A percentile compares a stretch with the other conserved stretches of the same genome.
Conservation (phyloP, 1,140 invertebrate species). For the Neelides sp. region DNA sequence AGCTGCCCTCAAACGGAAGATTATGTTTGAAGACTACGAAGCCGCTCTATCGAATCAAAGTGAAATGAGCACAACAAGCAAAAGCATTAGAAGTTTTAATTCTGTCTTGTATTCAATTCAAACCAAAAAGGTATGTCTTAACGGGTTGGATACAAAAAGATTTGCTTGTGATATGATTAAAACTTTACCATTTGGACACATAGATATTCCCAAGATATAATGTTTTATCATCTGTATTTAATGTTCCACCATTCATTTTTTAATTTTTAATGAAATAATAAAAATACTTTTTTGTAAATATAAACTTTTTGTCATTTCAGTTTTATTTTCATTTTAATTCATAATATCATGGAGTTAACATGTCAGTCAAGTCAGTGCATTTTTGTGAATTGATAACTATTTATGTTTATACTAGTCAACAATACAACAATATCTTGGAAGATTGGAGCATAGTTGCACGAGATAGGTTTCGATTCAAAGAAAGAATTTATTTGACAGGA, state of each 20-base stretch:
- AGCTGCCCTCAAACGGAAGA: not conserved
- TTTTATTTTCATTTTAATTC: too few relatives aligned
- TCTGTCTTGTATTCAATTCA: not conserved
- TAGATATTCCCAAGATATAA: not conserved
- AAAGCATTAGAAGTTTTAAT: not conserved
- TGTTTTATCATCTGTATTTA: not conserved
- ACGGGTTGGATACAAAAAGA: not conserved
- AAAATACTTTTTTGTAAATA: too few relatives aligned
- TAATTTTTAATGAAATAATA: not conserved
- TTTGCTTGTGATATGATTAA: not conserved
- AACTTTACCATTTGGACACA: conserved; percentile 4
- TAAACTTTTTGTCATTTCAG: too few relatives aligned
- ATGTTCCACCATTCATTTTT: not conserved
- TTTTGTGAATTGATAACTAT: too few relatives aligned
- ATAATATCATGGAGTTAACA: too few relatives aligned
- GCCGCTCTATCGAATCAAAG: not conserved
- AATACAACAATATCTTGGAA: not conserved
- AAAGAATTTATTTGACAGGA: not conserved
- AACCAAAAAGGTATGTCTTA: not conserved
- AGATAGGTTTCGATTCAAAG: not conserved
- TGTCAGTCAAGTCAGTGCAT: too few relatives aligned
- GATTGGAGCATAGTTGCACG: not conserved
- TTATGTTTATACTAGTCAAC: not conserved
- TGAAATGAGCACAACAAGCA: not conserved
- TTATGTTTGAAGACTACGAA: not conserved